These are phyloP conservation scores for Gallinago nigripennis DNA, from an alignment of 2,797 vertebrate genomes.

Conservation along the genomic window DNA sequence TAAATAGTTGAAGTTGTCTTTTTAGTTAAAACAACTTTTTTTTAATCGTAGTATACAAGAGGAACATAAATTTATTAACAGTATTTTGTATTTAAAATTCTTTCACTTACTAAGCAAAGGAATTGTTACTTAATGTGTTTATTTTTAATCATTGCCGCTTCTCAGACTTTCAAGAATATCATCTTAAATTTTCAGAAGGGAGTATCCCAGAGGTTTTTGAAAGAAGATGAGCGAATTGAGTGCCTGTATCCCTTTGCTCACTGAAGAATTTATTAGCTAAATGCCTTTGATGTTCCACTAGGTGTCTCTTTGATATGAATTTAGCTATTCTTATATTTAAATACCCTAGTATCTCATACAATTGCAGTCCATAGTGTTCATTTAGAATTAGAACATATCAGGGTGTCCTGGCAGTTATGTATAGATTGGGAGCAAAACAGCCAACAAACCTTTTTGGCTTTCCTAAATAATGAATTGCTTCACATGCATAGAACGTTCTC, in stretches of 20 bases:
- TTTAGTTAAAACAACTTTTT: not conserved
- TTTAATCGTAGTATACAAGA: not conserved
- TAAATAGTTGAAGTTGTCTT: not conserved
- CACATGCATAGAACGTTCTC: not conserved
- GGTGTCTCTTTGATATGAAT: fast-evolving
- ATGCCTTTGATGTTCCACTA: not conserved
- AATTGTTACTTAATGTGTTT: not conserved
- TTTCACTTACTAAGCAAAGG: too few relatives aligned
- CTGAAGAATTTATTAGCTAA: not conserved
- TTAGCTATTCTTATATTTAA: not conserved
- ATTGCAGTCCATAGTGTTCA: not conserved
- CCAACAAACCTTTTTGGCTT: not conserved
- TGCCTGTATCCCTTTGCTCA: not conserved
- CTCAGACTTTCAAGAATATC: not conserved
- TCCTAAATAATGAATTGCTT: not conserved
- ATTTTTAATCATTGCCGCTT: not conserved
- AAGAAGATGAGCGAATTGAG: not conserved
- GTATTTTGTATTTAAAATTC: not conserved
- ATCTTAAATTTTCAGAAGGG: not conserved
- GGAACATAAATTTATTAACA: not conserved
- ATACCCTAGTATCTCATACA: not conserved
- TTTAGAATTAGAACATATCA: not conserved
- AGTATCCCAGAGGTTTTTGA: not conserved
- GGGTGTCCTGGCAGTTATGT: not conserved
- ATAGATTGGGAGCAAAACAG: not conserved